Evolutionary conservation across 1,140 invertebrate genomes (phyloP), one percentile per base, ranked within the genome.

Genomic region (Bombus haemorrhoidalis): DNA sequence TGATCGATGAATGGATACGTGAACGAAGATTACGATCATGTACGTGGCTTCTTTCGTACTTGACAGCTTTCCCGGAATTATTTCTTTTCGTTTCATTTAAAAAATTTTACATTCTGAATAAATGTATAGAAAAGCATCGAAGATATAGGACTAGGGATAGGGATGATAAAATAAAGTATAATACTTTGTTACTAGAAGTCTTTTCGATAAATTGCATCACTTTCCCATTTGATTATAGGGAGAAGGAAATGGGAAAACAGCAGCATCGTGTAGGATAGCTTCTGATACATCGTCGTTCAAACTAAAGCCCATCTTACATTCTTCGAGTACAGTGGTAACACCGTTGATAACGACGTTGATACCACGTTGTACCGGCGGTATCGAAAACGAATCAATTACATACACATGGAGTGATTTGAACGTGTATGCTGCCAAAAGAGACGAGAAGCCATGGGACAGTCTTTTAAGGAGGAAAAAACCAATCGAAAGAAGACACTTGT

Each of bases 371-470:
- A 15, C 74, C 57, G 69, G 41, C 8, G 68, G 66, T 47, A 41
- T 75, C 15, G 69, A 85, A 43, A 86, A 82, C 57, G 89, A 91
- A 37, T 91, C 81, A 62, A 94, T 94, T 28, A 93, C 91, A 15
- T 94, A 93, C 47, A 93, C 93, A 1, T 94, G 93, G 93, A 94
- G 92, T 76, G 92, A 94, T 34, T 87, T 94, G 4, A 94, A 94
- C 59, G 93, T 93, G 1, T 94, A 93, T n/a, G 68, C 62, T 12
- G 86, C 87, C 2, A 74, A 66, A 41, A 91, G 87, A 28, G 91
- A 90, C 64, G 89, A 91, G 12, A 90, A 81, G 57, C 80, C 92
- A 18, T 93, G 91, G 90, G 86, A 93, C 34, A 6, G 83, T 12
- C 68, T 87, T 10, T 80, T 89, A 5, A 86, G 75, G 10, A 82